Evolutionary conservation across 2,113 vertebrate genomes (phyloP).

Genomic region (Salvelinus namaycush): DNA sequence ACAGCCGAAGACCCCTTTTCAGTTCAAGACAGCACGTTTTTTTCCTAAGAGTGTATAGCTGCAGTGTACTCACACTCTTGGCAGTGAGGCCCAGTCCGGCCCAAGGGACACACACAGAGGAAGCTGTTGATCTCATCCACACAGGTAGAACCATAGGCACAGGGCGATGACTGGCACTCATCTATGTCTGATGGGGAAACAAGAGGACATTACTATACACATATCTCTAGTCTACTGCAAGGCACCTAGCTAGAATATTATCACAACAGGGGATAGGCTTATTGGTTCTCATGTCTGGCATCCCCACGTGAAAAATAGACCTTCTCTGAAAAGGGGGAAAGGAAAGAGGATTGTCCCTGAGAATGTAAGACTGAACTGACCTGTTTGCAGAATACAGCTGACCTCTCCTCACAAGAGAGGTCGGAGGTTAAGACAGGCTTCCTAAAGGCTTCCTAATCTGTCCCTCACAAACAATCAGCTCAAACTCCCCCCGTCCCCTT

Average conservation of each 20-base stretch:
- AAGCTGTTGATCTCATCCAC: constrained; percentile 90
- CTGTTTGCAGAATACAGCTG: constrained; percentile 43
- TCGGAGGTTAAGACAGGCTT: constrained; percentile 47
- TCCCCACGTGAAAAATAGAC: neutral
- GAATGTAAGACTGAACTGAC: constrained; percentile 40
- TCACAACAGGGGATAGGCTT: neutral
- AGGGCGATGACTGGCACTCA: constrained; percentile 94
- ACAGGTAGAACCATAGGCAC: constrained; percentile 89
- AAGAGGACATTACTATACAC: neutral
- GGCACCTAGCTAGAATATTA: neutral
- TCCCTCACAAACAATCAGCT: constrained; percentile 38
- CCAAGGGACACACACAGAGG: constrained; percentile 85
- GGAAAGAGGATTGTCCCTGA: constrained; percentile 39
- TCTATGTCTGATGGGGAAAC: constrained; percentile 81
- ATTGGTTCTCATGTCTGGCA: constrained; percentile 3
- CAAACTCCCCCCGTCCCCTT: constrained; percentile 23
- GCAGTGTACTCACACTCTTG: constrained; percentile 82
- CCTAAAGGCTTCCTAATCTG: constrained; percentile 57
- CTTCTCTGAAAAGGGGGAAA: constrained; percentile 26
- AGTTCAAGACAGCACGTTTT: no score
- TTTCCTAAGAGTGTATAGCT: neutral
- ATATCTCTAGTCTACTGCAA: neutral
- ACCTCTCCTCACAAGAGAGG: constrained; percentile 41
- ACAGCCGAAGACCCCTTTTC: no score
- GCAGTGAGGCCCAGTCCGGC: constrained; percentile 83